Evolutionary conservation across 1,140 invertebrate genomes (phyloP), one percentile per base, ranked within the genome.

Genomic region (Aphelenchoides fujianensis): DNA sequence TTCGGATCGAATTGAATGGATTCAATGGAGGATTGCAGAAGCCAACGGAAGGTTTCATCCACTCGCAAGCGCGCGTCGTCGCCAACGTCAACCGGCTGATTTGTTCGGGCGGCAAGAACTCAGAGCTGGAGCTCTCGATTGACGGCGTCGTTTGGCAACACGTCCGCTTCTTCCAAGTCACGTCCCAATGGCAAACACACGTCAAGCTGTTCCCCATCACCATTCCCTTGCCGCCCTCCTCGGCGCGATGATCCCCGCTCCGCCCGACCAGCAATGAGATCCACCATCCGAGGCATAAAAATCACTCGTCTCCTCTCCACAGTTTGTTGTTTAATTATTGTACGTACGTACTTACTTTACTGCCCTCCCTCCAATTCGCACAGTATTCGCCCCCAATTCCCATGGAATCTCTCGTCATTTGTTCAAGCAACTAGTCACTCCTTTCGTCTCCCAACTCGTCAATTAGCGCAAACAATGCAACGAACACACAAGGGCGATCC

Each of bases 91-190:
- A 69, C n/a, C 66, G 76, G 9, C 70, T 77, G 57, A 73, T 77
- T 12, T 77, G 76, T 62, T 79, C 53, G 31, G 69, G 71, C 41
- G 73, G 79, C 7, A 77, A 77, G n/a, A 52, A 78, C 28, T 61
- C 63, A 12, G 53, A 37, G n/a, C 54, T 77, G 67, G 69, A 77
- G 32, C 28, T 97, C 74, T 91, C 89, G 80, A 95, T 98, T 79
- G 95, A 98, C 86, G 93, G 93, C 73, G 92, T 91, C 7, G 93
- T 96, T 85, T 96, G 93, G 92, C 91, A 89, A 78, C 91, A 92
- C 74, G 93, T 98, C 31, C 96, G 97, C 87, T 98, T 97, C 89
- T 97, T 97, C 90, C 94, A 98, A 88, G 88, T 97, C 75, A 94
- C 93, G 74, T 91, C 93, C 63, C 94, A 96, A 82, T 98, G 95